Evolutionary conservation across 2,888 invertebrate genomes (phyloP), one percentile per base, ranked within the genome.

Genomic region (Diabrotica balteata): DNA sequence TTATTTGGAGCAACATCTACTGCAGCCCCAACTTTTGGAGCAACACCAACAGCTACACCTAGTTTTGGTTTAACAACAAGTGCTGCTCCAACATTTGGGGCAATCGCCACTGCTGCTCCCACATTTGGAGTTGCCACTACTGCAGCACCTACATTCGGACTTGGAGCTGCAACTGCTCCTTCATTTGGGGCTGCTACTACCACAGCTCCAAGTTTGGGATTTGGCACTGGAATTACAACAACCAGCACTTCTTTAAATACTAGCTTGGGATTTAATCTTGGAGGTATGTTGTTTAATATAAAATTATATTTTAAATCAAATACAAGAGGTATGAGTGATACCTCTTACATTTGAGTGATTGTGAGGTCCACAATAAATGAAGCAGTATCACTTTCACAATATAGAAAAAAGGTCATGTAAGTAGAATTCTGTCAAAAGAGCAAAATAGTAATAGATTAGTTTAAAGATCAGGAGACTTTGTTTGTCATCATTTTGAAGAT

Each of bases 171-270:
- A 46, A 60, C 67, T 64, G 69, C 66, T 10, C 63, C 63, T 7
- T 58, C 47, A 11, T 69, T 65, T 42, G 66, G 59, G 7, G 52
- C 68, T 50, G 51, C 71, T 53, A 62, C 60, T 62, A 62, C 60
- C 45, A 59, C 67, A 57, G 59, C 70, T 10, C 53, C 71, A 54
- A 64, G 55, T 50, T 73, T 73, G 59, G 69, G 67, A 53, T 63
- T 69, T 67, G 68, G 71, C 63, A 54, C 61, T 32, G 57, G 69
- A 49, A 46, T 64, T 45, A 44, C 72, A 9, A 67, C 68, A 60
- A 66, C 73, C 42, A 63, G 66, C 46, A 51, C 71, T 45, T 22
- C 68, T 55, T 65, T 69, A 47, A 68, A 66, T 63, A 59, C 71
- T 50, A 64, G 63, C 7, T 50, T 61, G 32, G 60, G 70, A 11